Base-by-base conservation (phyloP, 2,797 vertebrate species). In the Dallia pectoralis region DNA sequence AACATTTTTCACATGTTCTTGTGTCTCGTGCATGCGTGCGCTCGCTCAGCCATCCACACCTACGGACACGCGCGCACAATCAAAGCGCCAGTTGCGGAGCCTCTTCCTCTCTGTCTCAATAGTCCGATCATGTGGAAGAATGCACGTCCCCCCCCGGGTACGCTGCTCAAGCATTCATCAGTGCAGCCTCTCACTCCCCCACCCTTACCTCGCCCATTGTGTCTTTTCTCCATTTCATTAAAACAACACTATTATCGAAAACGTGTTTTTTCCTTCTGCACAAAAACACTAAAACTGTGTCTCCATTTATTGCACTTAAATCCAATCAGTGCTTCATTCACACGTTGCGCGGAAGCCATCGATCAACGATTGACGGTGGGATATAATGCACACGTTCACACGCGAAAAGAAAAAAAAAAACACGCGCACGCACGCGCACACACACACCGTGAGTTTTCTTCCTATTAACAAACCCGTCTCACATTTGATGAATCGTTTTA, bases 121-220 rank as follows among this genome's bases (percentile, higher is more conserved):
- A 72, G 70, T 71, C 78, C n/a, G n/a, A n/a, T 78, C 84, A 47
- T 86, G 86, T 90, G 81, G 74, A 88, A 87, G 89, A 92, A 92
- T 91, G 89, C 85, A 75, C 78, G 40, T 88, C 87, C 87, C 89
- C 91, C 89, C 74, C 66, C 71, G 78, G 84, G 82, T 86, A 84
- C 85, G 75, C 83, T 80, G n/a, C 76, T 83, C 77, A 66, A 77
- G 80, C 80, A 91, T 92, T 90, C 90, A 92, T 90, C 89, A 79
- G 79, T 27, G 74, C 83, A 77, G 67, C 85, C 71, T 86, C 79
- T 64, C 70, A 74, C 40, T 53, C 73, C 72, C 73, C 61, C 15
- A 51, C 74, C 72, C 76, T 59, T 69, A 19, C 49, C 61, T 67
- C 66, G 71, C 75, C 79, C 79, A 83, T 87, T 89, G 82, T 88